phyloP scores from a whole-genome alignment of 2,113 vertebrate genomes.

The Eulemur macaco region DNA sequence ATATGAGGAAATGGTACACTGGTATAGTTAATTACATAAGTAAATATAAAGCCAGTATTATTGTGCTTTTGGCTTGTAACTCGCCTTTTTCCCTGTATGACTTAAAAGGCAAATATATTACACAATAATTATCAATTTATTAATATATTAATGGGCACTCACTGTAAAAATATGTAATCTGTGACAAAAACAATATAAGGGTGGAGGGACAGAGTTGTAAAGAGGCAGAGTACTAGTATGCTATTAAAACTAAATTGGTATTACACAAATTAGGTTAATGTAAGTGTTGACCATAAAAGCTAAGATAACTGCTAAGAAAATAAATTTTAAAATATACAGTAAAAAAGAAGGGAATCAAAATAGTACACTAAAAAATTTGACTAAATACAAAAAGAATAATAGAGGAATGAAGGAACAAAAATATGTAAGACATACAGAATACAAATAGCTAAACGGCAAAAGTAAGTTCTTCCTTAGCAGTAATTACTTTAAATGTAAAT shows the following conservation, averaged over 20 bases:
- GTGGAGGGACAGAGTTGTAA: background rate
- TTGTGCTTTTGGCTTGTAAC: background rate
- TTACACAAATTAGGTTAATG: background rate
- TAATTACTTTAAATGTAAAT: no score
- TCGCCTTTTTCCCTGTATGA: background rate
- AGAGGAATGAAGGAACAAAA: no score
- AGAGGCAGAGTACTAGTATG: no score
- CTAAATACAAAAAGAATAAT: no score
- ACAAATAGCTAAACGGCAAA: no score
- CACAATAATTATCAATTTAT: background rate
- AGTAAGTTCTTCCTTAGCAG: no score
- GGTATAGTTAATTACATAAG: background rate
- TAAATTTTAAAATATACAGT: background rate
- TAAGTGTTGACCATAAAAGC: background rate
- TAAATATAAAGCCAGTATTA: background rate
- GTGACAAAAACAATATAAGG: background rate
- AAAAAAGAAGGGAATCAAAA: no score
- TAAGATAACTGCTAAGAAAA: background rate
- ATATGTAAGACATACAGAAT: no score
- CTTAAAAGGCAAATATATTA: background rate
- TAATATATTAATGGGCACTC: background rate
- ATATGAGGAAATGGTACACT: background rate
- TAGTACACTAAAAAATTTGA: no score
- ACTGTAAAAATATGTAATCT: background rate
- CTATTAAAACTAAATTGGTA: background rate